Base-by-base conservation (phyloP, 64 coral and sea anemone species). In the Anthopleura sola region DNA sequence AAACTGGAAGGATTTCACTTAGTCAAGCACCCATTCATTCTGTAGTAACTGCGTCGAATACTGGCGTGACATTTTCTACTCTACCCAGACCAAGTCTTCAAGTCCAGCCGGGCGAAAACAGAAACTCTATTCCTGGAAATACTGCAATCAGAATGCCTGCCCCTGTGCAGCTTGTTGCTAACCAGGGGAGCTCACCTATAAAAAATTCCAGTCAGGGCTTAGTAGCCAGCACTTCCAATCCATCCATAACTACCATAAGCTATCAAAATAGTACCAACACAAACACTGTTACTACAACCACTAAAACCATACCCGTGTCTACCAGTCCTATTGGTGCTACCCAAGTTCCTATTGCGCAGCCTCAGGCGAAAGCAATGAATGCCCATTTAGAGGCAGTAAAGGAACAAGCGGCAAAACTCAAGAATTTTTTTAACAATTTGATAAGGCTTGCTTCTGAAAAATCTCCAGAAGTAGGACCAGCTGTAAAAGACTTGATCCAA, bases 401-500 rank as follows among this genome's bases (percentile, higher is more conserved):
- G 47, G 94, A 97, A 34, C 94, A 97, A 68, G 94, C 94, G 28
- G 71, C 87, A 80, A 97, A 97, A 55, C 64, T 97, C 55, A 88
- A 83, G 58, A 92, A 91, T 66, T 92, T 97, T 82, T 97, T 97
- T 68, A 97, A 26, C 48, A 97, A 97, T 66, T 90, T 97, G 83
- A 89, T 97, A 5, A 83, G 94, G 60, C 90, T 97, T 87, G 94
- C 94, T 68, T 92, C 94, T 56, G 90, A 97, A 85, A 97, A 97
- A 87, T 97, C 94, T 18, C 94, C 94, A 15, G 90, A 97, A 75
- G 84, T 97, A 84, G 94, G 94, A 50, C 91, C 91, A 38, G 87
- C 87, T 86, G 94, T 97, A 3, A 97, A 97, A 83, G 94, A 97
- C 57, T 90, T 97, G 37, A 89, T 97, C 24, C 94, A 97, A 93